Percentiles rank a stretch among this genome's conserved stretches.
Conservation (phyloP, 1,140 invertebrate species). For the Anastrepha obliqua region DNA sequence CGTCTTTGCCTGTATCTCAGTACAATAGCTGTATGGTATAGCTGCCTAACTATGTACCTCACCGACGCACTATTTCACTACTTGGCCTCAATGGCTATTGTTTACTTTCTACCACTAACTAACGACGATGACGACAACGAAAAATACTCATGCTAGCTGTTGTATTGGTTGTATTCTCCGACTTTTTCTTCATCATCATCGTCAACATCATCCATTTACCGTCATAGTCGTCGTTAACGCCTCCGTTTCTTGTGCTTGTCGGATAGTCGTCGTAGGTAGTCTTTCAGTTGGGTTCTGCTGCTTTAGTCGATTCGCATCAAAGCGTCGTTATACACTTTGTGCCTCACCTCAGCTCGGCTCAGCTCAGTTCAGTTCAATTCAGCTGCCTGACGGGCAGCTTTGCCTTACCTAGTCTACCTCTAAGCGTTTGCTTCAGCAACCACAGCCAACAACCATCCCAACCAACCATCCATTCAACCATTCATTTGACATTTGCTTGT, state of each 20-base stretch:
- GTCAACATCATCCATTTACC: background rate
- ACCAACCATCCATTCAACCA: constrained; percentile 46
- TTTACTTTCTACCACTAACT: constrained; percentile 44
- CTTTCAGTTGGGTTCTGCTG: constrained; percentile 49
- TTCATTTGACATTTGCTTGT: background rate
- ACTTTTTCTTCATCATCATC: constrained; percentile 26
- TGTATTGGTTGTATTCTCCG: constrained; percentile 11
- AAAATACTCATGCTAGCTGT: background rate
- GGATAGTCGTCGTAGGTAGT: constrained; percentile 11
- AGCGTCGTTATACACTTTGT: background rate
- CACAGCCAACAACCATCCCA: constrained; percentile 40
- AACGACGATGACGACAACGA: background rate
- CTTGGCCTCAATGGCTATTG: constrained; percentile 20
- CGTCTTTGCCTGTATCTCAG: background rate
- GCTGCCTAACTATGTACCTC: constrained; percentile 1
- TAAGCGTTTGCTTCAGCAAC: constrained; percentile 26
- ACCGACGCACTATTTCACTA: background rate
- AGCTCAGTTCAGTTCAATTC: background rate
- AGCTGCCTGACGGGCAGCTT: background rate
- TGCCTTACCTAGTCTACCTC: constrained; percentile 48
- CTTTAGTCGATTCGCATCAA: constrained; percentile 26
- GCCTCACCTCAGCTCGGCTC: background rate
- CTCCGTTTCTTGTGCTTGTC: background rate
- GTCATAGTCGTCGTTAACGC: constrained; percentile 9
- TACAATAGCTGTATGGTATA: background rate